A percentile compares a stretch with the other conserved stretches of the same genome.
phyloP scores from a whole-genome alignment of 2,113 vertebrate species.

The Callipepla squamata region DNA sequence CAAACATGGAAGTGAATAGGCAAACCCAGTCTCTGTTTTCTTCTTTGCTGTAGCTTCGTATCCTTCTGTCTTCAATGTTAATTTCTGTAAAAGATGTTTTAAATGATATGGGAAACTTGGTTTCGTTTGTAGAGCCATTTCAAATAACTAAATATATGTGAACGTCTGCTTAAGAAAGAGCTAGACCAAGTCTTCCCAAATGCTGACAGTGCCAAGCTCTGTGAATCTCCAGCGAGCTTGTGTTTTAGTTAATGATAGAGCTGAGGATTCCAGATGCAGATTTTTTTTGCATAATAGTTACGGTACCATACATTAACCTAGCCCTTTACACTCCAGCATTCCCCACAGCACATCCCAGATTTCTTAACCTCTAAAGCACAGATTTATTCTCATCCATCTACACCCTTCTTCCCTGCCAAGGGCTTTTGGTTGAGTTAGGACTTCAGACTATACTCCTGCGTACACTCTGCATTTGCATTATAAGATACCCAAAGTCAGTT shows the following conservation, averaged over 20 bases:
- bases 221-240: background rate
- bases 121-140: background rate
- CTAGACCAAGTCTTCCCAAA: background rate
- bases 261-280: background rate
- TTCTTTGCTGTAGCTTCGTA: background rate
- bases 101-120: background rate
- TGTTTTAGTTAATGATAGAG: background rate
- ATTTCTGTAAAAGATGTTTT: background rate
- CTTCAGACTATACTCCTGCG: background rate
- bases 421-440: constrained; percentile 24
- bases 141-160: constrained; percentile 8
- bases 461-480: constrained; percentile 1
- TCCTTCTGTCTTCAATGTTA: background rate
- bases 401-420: background rate
- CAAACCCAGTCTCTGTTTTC: background rate
- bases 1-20: background rate
- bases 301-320: background rate
- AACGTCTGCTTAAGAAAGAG: background rate
- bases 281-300: background rate
- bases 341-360: background rate
- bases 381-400: background rate
- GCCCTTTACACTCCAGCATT: background rate
- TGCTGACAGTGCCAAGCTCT: background rate
- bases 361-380: background rate
- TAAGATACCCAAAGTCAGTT: background rate